These are phyloP conservation scores for Aplochiton taeniatus DNA, from an alignment of 2,797 vertebrate species.

Conservation along the genomic window DNA sequence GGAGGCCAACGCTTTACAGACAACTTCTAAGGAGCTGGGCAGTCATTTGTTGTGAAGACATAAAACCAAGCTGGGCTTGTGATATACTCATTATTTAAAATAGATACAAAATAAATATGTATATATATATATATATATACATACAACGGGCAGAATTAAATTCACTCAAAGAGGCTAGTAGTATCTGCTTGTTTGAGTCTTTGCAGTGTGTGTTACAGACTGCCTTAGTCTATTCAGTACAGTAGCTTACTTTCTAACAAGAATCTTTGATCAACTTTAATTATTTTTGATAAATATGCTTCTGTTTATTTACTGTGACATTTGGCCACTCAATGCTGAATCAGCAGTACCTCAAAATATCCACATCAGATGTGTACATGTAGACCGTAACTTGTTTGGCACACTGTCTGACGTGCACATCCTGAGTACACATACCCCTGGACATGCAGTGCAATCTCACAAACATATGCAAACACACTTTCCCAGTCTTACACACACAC, in stretches of 20 bases:
- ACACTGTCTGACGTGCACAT: conserved; percentile 10
- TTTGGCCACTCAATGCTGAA: background rate
- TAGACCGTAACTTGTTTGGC: conserved; percentile 10
- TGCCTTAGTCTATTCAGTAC: too few species aligned
- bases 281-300: conserved; percentile 2
- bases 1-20: conserved; percentile 12
- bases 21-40: conserved; percentile 18
- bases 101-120: conserved; percentile 7
- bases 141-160: too few species aligned
- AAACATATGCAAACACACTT: background rate
- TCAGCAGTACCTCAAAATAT: conserved; percentile 5
- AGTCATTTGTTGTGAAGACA: conserved; percentile 25
- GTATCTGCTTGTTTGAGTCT: too few species aligned
- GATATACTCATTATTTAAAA: conserved; percentile 23
- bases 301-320: conserved; percentile 16
- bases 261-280: background rate
- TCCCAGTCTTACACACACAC: background rate
- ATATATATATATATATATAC: background rate
- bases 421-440: conserved; percentile 5
- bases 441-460: background rate
- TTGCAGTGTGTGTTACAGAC: too few species aligned
- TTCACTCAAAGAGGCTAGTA: too few species aligned
- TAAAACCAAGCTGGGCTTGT: conserved; percentile 7
- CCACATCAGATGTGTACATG: conserved; percentile 18
- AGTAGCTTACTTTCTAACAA: background rate